Evolutionary conservation across 2,888 invertebrate genomes (phyloP).

Genomic region (Campoplex nolae): DNA sequence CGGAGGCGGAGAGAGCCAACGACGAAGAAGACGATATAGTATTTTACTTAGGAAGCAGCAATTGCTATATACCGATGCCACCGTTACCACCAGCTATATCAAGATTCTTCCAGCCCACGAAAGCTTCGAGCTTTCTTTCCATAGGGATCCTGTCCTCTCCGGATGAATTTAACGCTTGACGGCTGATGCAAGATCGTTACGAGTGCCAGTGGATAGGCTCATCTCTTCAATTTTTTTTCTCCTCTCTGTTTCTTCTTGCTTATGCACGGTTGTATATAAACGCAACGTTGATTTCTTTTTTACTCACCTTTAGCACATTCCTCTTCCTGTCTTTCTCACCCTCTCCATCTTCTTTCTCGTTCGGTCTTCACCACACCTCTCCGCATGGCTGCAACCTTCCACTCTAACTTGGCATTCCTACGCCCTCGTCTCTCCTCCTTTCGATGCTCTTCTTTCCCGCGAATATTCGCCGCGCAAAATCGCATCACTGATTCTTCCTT

Average conservation of each 20-base stretch:
- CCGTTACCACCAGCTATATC: constrained; percentile 44
- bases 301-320: constrained; percentile 58
- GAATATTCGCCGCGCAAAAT: constrained; percentile 57
- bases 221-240: constrained; percentile 61
- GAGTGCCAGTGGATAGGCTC: constrained; percentile 73
- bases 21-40: constrained; percentile 50
- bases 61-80: constrained; percentile 41
- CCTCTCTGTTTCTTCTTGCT: constrained; percentile 63
- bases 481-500: constrained; percentile 55
- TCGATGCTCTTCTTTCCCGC: constrained; percentile 66
- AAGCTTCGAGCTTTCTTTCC: constrained; percentile 75
- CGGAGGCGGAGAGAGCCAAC: constrained; percentile 36
- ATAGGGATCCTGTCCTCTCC: constrained; percentile 77
- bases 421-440: constrained; percentile 74
- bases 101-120: constrained; percentile 56
- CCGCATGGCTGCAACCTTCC: constrained; percentile 51
- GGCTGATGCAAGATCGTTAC: constrained; percentile 79
- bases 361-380: constrained; percentile 53
- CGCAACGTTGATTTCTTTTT: constrained; percentile 60
- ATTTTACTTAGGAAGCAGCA: constrained; percentile 47
- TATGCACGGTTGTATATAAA: constrained; percentile 37
- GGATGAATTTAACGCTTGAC: constrained; percentile 80
- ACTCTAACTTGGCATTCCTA: constrained; percentile 76
- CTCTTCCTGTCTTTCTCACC: constrained; percentile 47
- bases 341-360: constrained; percentile 34